phyloP scores from a whole-genome alignment of 2,113 vertebrate species.

The Onychostruthus taczanowskii region DNA sequence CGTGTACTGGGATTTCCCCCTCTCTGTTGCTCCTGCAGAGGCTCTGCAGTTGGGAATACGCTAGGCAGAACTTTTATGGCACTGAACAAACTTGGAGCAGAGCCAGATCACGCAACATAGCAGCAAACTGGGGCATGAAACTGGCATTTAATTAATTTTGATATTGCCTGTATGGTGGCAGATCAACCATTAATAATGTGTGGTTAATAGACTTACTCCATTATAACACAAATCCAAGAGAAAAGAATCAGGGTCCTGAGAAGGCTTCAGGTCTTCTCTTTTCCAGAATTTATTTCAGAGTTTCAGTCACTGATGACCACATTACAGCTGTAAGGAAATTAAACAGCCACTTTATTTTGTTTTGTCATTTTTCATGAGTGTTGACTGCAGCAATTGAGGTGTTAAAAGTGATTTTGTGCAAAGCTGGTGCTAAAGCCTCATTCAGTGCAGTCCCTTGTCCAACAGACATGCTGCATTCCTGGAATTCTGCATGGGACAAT shows the following conservation, averaged over 20 bases:
- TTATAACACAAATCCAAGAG: neutral
- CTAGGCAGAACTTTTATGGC: neutral
- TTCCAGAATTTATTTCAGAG: neutral
- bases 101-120: neutral
- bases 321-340: neutral
- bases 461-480: neutral
- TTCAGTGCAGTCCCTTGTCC: neutral
- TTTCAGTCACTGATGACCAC: neutral
- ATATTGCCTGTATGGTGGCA: neutral
- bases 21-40: neutral
- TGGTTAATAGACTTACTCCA: neutral
- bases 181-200: neutral
- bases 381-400: neutral
- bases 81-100: neutral
- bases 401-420: neutral
- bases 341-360: neutral
- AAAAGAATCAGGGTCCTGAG: neutral
- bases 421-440: neutral
- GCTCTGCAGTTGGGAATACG: neutral
- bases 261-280: neutral
- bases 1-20: neutral
- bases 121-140: slow-evolving; percentile 27
- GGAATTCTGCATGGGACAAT: neutral
- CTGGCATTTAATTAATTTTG: neutral
- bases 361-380: rapidly evolving